Evolutionary conservation across 2,888 invertebrate genomes (phyloP), one percentile per base, ranked within the genome.

Genomic region (Leistus spinibarbis): DNA sequence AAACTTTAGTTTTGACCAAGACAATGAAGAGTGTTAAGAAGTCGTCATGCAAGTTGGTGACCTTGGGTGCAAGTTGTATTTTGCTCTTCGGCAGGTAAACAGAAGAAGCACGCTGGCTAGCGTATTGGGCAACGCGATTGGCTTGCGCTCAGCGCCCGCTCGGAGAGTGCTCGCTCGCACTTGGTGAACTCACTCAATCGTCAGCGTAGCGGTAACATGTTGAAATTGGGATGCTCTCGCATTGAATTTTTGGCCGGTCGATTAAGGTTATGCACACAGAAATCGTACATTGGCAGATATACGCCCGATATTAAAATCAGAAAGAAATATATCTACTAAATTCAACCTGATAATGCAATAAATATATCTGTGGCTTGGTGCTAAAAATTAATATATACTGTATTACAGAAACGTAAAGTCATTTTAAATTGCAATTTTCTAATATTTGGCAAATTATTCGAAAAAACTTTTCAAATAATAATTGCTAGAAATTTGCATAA

Each of bases 51-150:
- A 67, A 62, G 57, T 73, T 23, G 22, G 54, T 67, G 73, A 20
- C 73, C 73, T 73, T 73, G 72, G 71, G 67, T 73, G 73, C 67
- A 66, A 67, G 67, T 72, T 24, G 60, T 73, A 67, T 73, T 67
- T 73, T 67, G 60, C 62, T 67, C 67, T 67, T 73, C 72, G 40
- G 9, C 62, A 73, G 67, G 73, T 73, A 73, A 73, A 73, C 67
- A 67, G 53, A 73, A 27, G 57, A 17, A 20, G 53, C 54, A 20
- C n/a, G 54, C 17, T 64, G 24, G 40, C 40, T 40, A 13, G 7
- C 40, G 40, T 24, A 24, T 24, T 24, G 24, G 24, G 24, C 24
- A 24, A 40, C 40, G 40, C 40, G 40, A 13, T 40, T 40, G 40
- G 40, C 40, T 40, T 40, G 40, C 40, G 40, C 40, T 40, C 40